Evolutionary conservation across 2,797 vertebrate species (phyloP).

Genomic region (Parambassis ranga): DNA sequence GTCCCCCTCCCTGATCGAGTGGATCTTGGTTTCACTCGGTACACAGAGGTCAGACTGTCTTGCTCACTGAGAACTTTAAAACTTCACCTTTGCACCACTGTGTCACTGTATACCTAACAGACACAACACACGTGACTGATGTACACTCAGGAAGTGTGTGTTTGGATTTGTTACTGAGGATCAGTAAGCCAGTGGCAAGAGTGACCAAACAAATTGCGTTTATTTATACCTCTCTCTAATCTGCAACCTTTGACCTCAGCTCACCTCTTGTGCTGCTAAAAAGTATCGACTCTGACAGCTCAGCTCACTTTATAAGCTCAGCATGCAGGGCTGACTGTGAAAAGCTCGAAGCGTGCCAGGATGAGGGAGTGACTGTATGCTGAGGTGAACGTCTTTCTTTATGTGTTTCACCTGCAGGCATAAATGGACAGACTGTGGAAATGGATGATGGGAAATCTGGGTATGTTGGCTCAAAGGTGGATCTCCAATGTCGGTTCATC

Average conservation of each 20-base stretch:
- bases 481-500: slow-evolving; percentile 90
- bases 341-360: slow-evolving; percentile 18
- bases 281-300: slow-evolving; percentile 47
- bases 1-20: too few species aligned
- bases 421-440: slow-evolving; percentile 85
- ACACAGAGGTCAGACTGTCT: too few species aligned
- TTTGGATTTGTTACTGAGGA: slow-evolving; percentile 67
- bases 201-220: slow-evolving; percentile 58
- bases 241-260: slow-evolving; percentile 43
- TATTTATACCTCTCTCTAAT: slow-evolving; percentile 75
- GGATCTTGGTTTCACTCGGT: too few species aligned
- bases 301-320: slow-evolving; percentile 39
- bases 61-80: too few species aligned
- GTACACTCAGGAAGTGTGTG: background rate
- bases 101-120: too few species aligned
- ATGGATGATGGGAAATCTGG: slow-evolving; percentile 90
- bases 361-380: background rate
- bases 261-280: slow-evolving; percentile 46
- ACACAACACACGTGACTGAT: too few species aligned
- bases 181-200: slow-evolving; percentile 68
- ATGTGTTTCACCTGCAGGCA: slow-evolving; percentile 70
- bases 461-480: slow-evolving; percentile 88
- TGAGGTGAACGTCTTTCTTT: background rate
- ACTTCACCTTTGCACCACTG: too few species aligned
- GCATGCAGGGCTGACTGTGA: slow-evolving; percentile 24